These are phyloP conservation scores for Rhopalosiphum maidis DNA, from an alignment of 1,140 invertebrate species.

Conservation along the genomic window DNA sequence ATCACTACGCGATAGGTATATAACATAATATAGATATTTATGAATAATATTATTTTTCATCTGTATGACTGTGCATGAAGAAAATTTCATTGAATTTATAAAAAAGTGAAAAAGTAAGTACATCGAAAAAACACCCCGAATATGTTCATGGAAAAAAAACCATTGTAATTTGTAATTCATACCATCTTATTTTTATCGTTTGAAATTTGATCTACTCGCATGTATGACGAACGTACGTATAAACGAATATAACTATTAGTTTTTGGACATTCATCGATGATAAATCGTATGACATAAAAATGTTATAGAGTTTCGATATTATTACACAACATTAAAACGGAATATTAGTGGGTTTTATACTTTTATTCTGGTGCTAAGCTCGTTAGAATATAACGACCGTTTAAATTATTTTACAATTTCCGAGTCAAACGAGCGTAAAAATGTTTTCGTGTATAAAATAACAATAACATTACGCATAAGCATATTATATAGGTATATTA, in stretches of 20 bases:
- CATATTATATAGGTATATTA: neutral
- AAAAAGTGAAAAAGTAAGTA: neutral
- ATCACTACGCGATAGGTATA: neutral
- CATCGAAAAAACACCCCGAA: too few species aligned
- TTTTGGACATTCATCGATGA: neutral
- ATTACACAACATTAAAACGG: neutral
- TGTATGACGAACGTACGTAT: neutral
- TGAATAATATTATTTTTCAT: neutral
- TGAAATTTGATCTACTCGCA: neutral
- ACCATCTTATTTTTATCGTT: neutral
- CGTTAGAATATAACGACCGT: neutral
- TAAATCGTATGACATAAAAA: neutral
- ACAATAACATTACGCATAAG: neutral
- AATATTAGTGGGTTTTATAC: neutral
- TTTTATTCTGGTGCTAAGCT: neutral
- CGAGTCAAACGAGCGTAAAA: neutral
- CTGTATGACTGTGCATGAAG: neutral
- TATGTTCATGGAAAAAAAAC: neutral
- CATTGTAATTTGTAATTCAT: neutral
- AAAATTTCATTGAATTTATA: neutral
- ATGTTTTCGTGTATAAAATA: neutral
- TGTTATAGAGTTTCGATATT: neutral
- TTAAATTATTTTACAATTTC: neutral
- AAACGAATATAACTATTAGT: neutral
- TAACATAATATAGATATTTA: neutral